Conservation (phyloP, 2,888 invertebrate species). For the Tipula unca region DNA sequence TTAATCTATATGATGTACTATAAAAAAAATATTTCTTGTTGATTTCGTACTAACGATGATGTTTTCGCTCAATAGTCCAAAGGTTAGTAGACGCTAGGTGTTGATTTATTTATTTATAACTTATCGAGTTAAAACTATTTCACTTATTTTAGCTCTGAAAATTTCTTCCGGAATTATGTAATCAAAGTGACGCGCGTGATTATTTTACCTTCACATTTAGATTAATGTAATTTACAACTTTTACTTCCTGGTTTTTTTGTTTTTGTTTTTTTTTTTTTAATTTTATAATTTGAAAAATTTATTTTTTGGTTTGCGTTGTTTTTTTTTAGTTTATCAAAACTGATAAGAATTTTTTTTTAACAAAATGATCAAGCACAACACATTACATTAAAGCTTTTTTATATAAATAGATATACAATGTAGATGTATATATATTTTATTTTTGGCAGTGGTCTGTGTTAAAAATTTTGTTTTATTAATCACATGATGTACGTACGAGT, state of each 20-base stretch:
- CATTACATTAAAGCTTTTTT: background rate
- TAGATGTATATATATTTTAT: too few relatives aligned
- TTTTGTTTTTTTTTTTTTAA: background rate
- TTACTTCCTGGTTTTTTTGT: background rate
- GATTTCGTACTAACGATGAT: too few relatives aligned
- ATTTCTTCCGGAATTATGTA: background rate
- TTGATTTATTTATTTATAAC: too few relatives aligned
- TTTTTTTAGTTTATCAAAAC: background rate
- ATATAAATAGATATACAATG: too few relatives aligned
- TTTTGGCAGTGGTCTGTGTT: background rate
- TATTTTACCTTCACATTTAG: slow-evolving; percentile 8
- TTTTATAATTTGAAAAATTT: background rate
- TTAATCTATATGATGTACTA: too few relatives aligned
- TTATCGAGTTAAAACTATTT: too few relatives aligned
- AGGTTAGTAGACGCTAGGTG: too few relatives aligned
- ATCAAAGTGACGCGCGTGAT: background rate
- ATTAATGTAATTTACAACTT: background rate
- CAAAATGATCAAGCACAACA: background rate
- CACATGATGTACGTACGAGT: background rate
- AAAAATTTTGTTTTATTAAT: background rate
- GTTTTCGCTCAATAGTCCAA: too few relatives aligned
- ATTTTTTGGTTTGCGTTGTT: background rate
- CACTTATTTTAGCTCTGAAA: background rate
- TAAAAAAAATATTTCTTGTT: too few relatives aligned
- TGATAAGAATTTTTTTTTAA: background rate